A percentile compares a stretch with the other conserved stretches of the same genome.
These are phyloP conservation scores for Dicentrarchus labrax DNA, from an alignment of 2,113 vertebrate genomes.

Conservation along the genomic window DNA sequence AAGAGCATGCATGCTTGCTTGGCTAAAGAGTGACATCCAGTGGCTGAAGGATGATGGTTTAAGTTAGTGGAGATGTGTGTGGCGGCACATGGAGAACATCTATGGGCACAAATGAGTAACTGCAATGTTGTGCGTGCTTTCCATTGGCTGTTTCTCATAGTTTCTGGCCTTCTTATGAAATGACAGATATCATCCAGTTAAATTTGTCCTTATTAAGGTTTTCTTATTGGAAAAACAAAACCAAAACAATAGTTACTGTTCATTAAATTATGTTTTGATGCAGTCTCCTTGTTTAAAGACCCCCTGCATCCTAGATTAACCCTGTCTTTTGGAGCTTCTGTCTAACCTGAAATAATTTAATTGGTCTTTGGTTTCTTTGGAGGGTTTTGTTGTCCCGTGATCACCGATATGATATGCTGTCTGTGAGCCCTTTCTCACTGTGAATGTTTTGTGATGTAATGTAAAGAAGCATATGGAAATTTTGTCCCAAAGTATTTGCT, in stretches of 20 bases:
- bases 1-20: neutral
- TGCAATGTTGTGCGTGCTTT: neutral
- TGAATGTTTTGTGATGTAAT: neutral
- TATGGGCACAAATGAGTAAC: slow-evolving; percentile 13
- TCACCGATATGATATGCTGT: neutral
- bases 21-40: slow-evolving; percentile 58
- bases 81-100: slow-evolving; percentile 3
- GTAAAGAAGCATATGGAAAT: neutral
- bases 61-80: no score
- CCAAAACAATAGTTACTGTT: neutral
- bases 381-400: no score
- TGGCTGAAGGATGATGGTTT: slow-evolving; percentile 11
- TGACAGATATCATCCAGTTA: neutral
- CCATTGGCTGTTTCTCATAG: neutral
- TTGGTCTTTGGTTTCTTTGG: neutral
- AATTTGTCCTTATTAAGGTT: neutral
- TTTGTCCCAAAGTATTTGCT: neutral
- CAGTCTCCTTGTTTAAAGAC: no score
- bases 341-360: neutral
- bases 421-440: neutral
- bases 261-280: neutral
- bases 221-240: neutral
- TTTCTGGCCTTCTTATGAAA: neutral
- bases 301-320: neutral
- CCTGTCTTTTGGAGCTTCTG: neutral